Evolutionary conservation across 2,888 invertebrate genomes (phyloP).

Genomic region (Lasioglossum marginatum): DNA sequence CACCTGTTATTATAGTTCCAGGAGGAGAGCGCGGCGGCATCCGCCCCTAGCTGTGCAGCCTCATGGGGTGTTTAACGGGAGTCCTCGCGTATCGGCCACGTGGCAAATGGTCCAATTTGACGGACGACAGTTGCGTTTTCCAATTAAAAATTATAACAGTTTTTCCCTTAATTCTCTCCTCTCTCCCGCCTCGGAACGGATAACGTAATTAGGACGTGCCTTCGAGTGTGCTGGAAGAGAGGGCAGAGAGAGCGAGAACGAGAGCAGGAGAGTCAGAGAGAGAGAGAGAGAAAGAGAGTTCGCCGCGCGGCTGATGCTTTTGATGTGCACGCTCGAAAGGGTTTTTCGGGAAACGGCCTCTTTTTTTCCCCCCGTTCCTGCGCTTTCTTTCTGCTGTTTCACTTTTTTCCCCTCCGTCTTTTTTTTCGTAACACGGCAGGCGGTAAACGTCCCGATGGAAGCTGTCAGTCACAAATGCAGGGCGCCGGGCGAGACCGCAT

Average conservation of each 20-base stretch:
- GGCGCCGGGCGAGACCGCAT: constrained; percentile 29
- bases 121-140: constrained; percentile 73
- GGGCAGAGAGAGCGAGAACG: not conserved
- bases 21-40: constrained; percentile 53
- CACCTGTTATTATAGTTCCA: constrained; percentile 73
- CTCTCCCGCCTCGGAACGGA: constrained; percentile 30
- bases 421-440: constrained; percentile 59
- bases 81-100: constrained; percentile 71
- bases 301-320: constrained; percentile 55
- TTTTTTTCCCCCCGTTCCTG: constrained; percentile 22
- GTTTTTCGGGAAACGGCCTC: constrained; percentile 56
- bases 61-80: constrained; percentile 66
- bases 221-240: constrained; percentile 57
- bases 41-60: constrained; percentile 57
- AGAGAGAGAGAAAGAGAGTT: constrained; percentile 29
- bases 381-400: not conserved
- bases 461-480: constrained; percentile 60
- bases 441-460: constrained; percentile 60
- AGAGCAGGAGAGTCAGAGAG: not conserved
- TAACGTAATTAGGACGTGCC: constrained; percentile 69
- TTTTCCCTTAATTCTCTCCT: constrained; percentile 56
- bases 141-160: constrained; percentile 75
- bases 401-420: not conserved
- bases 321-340: constrained; percentile 60
- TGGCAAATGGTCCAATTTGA: constrained; percentile 75